phyloP scores from a whole-genome alignment of 1,140 invertebrate genomes.

The Drosophila micromelanica region DNA sequence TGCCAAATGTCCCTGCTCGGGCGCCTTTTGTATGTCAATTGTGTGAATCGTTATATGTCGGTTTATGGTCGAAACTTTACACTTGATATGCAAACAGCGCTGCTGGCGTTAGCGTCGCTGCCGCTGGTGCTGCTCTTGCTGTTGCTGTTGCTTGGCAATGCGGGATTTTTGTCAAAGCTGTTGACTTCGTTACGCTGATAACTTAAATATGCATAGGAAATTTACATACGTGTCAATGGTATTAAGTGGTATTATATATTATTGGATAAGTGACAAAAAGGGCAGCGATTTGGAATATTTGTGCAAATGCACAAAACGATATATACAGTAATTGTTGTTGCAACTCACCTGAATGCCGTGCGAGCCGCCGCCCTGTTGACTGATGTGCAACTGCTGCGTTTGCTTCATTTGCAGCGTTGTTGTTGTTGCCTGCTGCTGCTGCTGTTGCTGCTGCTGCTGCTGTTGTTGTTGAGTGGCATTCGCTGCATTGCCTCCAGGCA shows the following conservation, averaged over 20 bases:
- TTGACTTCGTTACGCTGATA: constrained; percentile 82
- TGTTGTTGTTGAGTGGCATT: constrained; percentile 60
- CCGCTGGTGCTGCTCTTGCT: background rate
- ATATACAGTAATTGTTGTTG: background rate
- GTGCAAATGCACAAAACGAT: background rate
- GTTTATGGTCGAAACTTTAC: constrained; percentile 38
- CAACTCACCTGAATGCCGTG: constrained; percentile 90
- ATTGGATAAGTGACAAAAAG: constrained; percentile 52
- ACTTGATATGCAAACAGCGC: constrained; percentile 17
- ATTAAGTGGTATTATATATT: constrained; percentile 77
- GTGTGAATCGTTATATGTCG: constrained; percentile 23
- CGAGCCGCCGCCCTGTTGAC: constrained; percentile 88
- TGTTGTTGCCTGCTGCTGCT: constrained; percentile 77
- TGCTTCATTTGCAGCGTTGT: constrained; percentile 92
- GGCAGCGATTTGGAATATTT: background rate
- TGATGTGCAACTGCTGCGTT: constrained; percentile 93
- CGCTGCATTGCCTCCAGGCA: constrained; percentile 56
- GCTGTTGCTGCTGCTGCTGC: constrained; percentile 56
- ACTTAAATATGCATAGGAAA: constrained; percentile 80
- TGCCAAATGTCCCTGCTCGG: constrained; percentile 20
- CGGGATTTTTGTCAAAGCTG: constrained; percentile 73
- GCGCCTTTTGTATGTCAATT: constrained; percentile 46
- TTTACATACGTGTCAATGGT: constrained; percentile 80
- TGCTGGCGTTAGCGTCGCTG: constrained; percentile 7
- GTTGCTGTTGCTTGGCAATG: constrained; percentile 32